Evolutionary conservation across 2,113 vertebrate species (phyloP), one percentile per base, ranked within the genome.

Genomic region (Myocastor coypus): DNA sequence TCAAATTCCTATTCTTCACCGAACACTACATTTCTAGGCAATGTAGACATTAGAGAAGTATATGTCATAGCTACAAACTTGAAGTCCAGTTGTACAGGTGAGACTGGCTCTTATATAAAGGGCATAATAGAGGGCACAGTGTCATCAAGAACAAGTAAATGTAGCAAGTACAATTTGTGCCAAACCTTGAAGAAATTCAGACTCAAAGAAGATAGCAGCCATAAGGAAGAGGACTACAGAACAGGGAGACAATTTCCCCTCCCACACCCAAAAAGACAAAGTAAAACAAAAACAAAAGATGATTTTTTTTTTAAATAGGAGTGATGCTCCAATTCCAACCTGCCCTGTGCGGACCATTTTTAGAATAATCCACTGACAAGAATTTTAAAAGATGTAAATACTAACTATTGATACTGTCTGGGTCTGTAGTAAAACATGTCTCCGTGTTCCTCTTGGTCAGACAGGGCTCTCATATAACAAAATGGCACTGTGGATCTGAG

Each of bases 381-480:
- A 69, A 63, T 68, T 87, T 80, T 80, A 6, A 28, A 93, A 91
- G 61, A 57, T 32, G 7, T 1, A 73, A 77, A 37, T 42, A 19
- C 9, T 57, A 93, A 37, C 34, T 32, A 46, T 1, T 46, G 42
- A 59, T 30, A 37, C 68, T 30, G 0, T 87, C 37, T 83, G 30
- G 24, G 42, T 77, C 13, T 71, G 10, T 50, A 75, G 13, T 61
- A 16, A 83, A 40, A 1, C 20, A 22, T 75, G 28, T 9, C 19
- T 89, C 93, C 82, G 9, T 64, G 96, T 96, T 46, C 63, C 85
- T 42, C 78, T 61, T 26, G 0, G 20, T 42, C 37, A 93, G 87
- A 94, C 50, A 57, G 28, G 32, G n/a, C 80, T 68, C 64, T 59
- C 22, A 13, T 22, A 20, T 73, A 96, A 50, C 52, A 40, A 66